These are phyloP conservation scores for Agrochola lota DNA, from an alignment of 2,888 invertebrate species.

Conservation along the genomic window DNA sequence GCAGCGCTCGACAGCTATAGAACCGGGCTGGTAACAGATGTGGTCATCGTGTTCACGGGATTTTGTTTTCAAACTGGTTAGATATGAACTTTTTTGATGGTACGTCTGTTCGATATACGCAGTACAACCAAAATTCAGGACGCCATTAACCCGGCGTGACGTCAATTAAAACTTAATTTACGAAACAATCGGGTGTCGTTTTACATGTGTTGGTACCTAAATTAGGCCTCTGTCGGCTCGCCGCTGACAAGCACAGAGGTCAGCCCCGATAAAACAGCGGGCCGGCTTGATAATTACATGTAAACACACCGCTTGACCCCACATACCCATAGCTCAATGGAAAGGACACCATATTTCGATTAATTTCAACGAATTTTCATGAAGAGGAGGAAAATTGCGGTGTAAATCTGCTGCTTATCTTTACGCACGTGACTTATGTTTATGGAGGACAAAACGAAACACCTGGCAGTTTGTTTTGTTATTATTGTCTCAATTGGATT, in stretches of 20 bases:
- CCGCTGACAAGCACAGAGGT: conserved; percentile 70
- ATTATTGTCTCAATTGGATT: conserved; percentile 10
- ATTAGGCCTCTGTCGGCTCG: conserved; percentile 75
- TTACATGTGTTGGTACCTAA: conserved; percentile 75
- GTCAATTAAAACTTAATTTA: conserved; percentile 69
- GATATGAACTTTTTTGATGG: too few species aligned
- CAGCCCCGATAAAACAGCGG: conserved; percentile 77
- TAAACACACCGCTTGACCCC: conserved; percentile 74
- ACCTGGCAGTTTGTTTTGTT: conserved; percentile 6
- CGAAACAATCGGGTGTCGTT: conserved; percentile 69
- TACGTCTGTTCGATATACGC: too few species aligned
- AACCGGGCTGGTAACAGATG: too few species aligned
- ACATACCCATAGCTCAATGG: conserved; percentile 58
- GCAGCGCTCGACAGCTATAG: too few species aligned
- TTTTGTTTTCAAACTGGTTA: too few species aligned
- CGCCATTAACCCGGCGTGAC: conserved; percentile 36
- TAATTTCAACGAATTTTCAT: neutral
- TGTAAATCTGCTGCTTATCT: conserved; percentile 24
- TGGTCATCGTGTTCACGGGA: too few species aligned
- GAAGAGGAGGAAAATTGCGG: neutral
- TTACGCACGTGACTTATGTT: neutral
- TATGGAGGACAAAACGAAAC: neutral
- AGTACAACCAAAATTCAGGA: conserved; percentile 18
- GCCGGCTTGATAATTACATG: conserved; percentile 81
- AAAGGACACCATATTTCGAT: conserved; percentile 51